Base-by-base conservation (phyloP, 2,888 invertebrate genomes). In the Cancer borealis region DNA sequence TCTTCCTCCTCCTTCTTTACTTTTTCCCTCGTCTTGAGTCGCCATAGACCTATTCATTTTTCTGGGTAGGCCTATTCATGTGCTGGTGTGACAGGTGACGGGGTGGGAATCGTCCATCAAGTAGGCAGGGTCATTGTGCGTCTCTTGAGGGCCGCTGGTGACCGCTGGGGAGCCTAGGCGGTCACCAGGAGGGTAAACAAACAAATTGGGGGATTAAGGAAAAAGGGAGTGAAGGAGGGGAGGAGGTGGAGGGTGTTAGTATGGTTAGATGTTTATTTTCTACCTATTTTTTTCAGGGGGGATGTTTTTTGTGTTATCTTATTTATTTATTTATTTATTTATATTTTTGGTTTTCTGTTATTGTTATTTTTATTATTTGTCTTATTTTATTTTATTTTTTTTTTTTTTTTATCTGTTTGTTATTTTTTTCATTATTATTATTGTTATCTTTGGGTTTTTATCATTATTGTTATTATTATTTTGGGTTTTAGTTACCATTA, bases 111-210 rank as follows among this genome's bases (percentile, higher is more conserved):
- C 73, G 73, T 73, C 73, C 26, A 73, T 73, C 73, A 26, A 5
- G n/a, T 26, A 8, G 73, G 26, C 73, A 26, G 73, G 73, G 73
- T 26, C 73, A n/a, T 73, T 73, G 73, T 73, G 73, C 26, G 0
- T 1, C 73, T 73, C 73, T 26, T 26, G 8, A 26, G n/a, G 26
- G 73, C 10, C 8, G 73, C n/a, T 73, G 73, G 73, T 73, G 73
- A 73, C 73, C 73, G 73, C 73, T n/a, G 73, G 8, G 73, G 73
- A 26, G 26, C 8, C 10, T 10, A 8, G 73, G 6, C 4, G 26
- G 73, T n/a, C 73, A 73, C 73, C 73, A 73, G 26, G 26, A 73
- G 73, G 26, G 73, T 73, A 73, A 73, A 73, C 73, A 73, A 73
- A 73, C 73, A 73, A 73, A 73, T 73, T 73, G 73, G 73, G 6